Evolutionary conservation across 2,888 invertebrate species (phyloP).

Genomic region (Acronicta aceris): DNA sequence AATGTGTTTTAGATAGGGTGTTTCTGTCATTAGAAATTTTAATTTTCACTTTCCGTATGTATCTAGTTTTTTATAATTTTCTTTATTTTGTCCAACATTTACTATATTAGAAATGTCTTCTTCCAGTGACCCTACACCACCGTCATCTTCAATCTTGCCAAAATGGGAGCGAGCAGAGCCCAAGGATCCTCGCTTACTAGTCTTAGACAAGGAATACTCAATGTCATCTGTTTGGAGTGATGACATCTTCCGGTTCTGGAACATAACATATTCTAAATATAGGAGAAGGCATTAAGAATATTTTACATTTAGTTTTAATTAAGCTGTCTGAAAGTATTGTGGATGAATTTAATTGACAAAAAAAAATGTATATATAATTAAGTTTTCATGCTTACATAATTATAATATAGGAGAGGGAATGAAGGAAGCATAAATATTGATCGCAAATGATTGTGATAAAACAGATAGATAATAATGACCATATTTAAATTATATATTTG

Average conservation of each 20-base stretch:
- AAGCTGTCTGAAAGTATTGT: not conserved
- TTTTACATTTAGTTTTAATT: slow-evolving; percentile 2
- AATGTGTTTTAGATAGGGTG: no score
- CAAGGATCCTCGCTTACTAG: slow-evolving; percentile 62
- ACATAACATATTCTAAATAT: slow-evolving; percentile 75
- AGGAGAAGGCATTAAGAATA: slow-evolving; percentile 65
- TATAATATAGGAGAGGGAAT: not conserved
- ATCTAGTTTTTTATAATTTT: no score
- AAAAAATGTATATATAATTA: no score
- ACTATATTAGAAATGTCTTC: not conserved
- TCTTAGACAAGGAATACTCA: slow-evolving; percentile 71
- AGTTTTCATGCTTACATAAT: no score
- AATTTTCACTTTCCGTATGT: no score
- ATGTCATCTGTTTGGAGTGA: slow-evolving; percentile 71
- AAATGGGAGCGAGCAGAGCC: slow-evolving; percentile 71
- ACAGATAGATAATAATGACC: no score
- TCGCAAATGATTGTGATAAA: no score
- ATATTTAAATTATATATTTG: no score
- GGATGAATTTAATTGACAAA: no score
- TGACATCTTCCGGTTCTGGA: slow-evolving; percentile 72
- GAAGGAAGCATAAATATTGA: not conserved
- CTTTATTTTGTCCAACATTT: no score
- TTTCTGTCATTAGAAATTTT: no score
- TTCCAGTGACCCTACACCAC: slow-evolving; percentile 76
- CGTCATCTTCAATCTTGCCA: slow-evolving; percentile 53